Conservation (phyloP, 2,888 invertebrate genomes). For the Ophraella communa region DNA sequence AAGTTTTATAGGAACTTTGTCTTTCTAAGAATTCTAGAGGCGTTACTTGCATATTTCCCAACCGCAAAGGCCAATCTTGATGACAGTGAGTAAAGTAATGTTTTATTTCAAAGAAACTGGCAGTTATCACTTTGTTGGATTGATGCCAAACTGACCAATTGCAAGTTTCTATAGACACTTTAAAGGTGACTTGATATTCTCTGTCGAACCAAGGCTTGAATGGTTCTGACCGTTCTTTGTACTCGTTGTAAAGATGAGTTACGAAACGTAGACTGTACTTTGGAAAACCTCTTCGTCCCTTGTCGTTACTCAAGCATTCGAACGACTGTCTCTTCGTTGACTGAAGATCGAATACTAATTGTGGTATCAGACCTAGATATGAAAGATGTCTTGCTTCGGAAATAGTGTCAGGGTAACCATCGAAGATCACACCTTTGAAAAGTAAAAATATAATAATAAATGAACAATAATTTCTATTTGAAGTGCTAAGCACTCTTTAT, state of each 20-base stretch:
- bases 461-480: neutral
- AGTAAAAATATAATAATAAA: neutral
- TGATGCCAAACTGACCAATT: constrained; percentile 65
- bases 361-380: constrained; percentile 65
- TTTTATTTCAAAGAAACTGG: constrained; percentile 60
- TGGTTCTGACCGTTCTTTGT: constrained; percentile 54
- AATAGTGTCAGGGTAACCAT: constrained; percentile 67
- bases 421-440: constrained; percentile 64
- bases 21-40: constrained; percentile 63
- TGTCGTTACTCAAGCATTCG: constrained; percentile 57
- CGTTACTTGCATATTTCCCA: constrained; percentile 65
- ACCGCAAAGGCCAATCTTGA: constrained; percentile 61
- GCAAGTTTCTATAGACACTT: constrained; percentile 62
- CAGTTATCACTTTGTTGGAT: constrained; percentile 56
- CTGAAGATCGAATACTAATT: constrained; percentile 64
- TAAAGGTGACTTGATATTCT: constrained; percentile 64
- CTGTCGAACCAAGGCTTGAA: constrained; percentile 63
- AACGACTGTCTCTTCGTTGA: constrained; percentile 56
- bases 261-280: constrained; percentile 55
- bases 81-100: constrained; percentile 63
- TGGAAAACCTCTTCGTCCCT: constrained; percentile 48
- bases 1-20: constrained; percentile 62
- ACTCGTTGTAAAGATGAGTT: constrained; percentile 59
- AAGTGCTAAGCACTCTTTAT: too few species aligned
- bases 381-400: constrained; percentile 62